These are phyloP conservation scores for Eupithecia vulgata DNA, from an alignment of 2,888 invertebrate genomes.

Conservation along the genomic window DNA sequence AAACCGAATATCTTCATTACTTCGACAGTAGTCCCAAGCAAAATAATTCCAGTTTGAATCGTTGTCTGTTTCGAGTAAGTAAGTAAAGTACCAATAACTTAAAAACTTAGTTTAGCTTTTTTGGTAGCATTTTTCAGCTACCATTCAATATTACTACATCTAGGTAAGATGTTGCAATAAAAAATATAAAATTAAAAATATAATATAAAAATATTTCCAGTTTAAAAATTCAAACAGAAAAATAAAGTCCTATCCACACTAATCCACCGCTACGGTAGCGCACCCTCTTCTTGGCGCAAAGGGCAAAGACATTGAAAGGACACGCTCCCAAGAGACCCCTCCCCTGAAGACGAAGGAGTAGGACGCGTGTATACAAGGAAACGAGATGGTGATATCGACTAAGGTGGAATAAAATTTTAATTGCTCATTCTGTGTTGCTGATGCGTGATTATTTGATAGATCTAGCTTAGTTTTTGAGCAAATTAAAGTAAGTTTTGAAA, in stretches of 20 bases:
- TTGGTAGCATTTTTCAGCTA: background rate
- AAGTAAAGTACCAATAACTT: too few species aligned
- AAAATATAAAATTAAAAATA: too few species aligned
- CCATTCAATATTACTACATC: background rate
- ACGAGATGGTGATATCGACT: constrained; percentile 68
- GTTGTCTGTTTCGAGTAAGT: background rate
- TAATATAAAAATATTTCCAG: too few species aligned
- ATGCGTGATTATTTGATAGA: background rate
- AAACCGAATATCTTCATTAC: background rate
- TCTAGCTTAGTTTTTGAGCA: background rate
- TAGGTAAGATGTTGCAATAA: too few species aligned
- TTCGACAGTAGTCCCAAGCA: background rate
- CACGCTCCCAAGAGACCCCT: constrained; percentile 86
- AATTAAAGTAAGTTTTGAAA: background rate
- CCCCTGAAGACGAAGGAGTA: constrained; percentile 78
- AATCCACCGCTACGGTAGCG: constrained; percentile 63
- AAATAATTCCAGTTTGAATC: background rate
- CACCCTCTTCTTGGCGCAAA: constrained; percentile 82
- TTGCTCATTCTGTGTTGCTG: constrained; percentile 56
- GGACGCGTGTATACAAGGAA: constrained; percentile 66
- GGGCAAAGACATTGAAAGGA: constrained; percentile 86
- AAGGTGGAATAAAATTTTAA: constrained; percentile 84
- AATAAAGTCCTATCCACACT: constrained; percentile 63
- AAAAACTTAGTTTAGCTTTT: background rate
- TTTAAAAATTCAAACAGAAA: constrained; percentile 42